Evolutionary conservation across 2,888 invertebrate species (phyloP), one percentile per base, ranked within the genome.

Genomic region (Athalia cordata): DNA sequence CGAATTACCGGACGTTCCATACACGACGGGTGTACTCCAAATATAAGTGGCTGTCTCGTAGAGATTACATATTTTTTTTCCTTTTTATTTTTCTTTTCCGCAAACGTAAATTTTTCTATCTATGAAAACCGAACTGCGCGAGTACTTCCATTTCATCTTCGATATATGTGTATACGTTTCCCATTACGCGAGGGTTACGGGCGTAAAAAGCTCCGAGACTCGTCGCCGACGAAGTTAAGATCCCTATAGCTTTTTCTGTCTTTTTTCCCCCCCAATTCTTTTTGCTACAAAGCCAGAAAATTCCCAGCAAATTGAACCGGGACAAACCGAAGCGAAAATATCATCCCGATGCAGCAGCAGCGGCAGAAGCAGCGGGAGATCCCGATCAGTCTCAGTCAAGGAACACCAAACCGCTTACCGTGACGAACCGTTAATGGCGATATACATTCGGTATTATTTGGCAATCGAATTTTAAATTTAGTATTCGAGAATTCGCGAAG

Each of bases 81-180:
- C n/a, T n/a, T n/a, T n/a, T n/a, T n/a, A n/a, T n/a, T 29, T 29
- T 29, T 29, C 2, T 29, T 29, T 2, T 29, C 2, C 29, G 29
- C 29, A 29, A 29, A 29, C 29, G 29, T 29, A 29, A 29, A 29
- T 29, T 29, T 29, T 29, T 29, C 29, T 52, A 52, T 11, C 7
- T 15, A 75, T 75, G 13, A 52, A 62, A 52, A 62, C 45, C 66
- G 59, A 29, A 29, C 29, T 1, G 29, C 29, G 29, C 29, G 29
- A 29, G 29, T 66, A 47, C 77, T 66, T 13, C 5, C 8, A 11
- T 47, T 9, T 52, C 7, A 62, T 62, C 47, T 64, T 75, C 59
- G 45, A 72, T 75, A 61, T 64, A n/a, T 62, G 47, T 29, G 47
- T 66, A 62, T 72, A 75, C 15, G 75, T 62, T 75, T 75, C 75